Conservation (phyloP, 2,888 invertebrate species). For the Nymphalis c-album region DNA sequence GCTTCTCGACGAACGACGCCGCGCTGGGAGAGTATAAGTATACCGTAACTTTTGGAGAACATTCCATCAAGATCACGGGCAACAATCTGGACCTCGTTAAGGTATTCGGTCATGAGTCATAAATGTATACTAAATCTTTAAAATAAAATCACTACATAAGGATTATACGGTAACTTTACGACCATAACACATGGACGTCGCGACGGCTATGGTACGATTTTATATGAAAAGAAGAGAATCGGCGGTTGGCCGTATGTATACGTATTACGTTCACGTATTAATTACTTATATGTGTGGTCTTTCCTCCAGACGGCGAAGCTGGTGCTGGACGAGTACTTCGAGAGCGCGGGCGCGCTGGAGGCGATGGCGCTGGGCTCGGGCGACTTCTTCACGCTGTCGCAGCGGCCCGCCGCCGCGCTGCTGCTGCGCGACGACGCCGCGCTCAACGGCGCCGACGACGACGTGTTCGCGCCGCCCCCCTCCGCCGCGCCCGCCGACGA, state of each 20-base stretch:
- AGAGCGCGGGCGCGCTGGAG: constrained; percentile 75
- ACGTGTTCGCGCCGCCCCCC: constrained; percentile 60
- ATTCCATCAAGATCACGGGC: constrained; percentile 92
- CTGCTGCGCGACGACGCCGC: constrained; percentile 71
- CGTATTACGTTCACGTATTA: too few relatives aligned
- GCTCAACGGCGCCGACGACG: constrained; percentile 73
- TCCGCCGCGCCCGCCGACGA: constrained; percentile 23
- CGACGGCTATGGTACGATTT: too few relatives aligned
- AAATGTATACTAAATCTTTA: background rate
- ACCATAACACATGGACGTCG: too few relatives aligned
- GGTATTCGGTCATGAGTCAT: constrained; percentile 65
- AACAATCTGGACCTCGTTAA: constrained; percentile 91
- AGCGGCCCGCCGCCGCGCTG: constrained; percentile 75
- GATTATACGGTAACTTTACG: too few relatives aligned
- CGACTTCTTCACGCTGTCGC: constrained; percentile 79
- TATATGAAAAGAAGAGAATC: too few relatives aligned
- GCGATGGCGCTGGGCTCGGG: constrained; percentile 76
- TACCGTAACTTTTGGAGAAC: constrained; percentile 91
- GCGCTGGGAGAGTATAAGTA: constrained; percentile 93
- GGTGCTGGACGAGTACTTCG: constrained; percentile 93
- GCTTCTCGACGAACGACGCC: constrained; percentile 91
- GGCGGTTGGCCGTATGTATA: too few relatives aligned
- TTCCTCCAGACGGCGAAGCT: constrained; percentile 95
- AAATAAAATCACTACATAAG: too few relatives aligned
- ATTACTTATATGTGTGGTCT: too few relatives aligned